phyloP scores from a whole-genome alignment of 2,888 invertebrate species.

The Papilio elwesi region DNA sequence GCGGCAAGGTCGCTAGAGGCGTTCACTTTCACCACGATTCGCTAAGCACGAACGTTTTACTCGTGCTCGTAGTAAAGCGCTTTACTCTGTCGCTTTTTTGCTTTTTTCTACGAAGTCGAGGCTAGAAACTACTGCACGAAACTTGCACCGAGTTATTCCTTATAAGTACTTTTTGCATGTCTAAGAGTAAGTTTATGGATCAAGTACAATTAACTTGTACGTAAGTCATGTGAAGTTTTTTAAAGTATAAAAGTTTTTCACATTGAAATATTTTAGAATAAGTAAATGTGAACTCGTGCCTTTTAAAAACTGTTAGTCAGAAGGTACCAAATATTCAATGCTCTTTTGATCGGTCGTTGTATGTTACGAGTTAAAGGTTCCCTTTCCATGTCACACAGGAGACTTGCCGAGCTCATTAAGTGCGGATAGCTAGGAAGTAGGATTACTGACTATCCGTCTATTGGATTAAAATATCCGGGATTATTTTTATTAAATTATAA shows the following conservation, averaged over 20 bases:
- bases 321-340: too few relatives aligned
- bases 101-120: slow-evolving; percentile 43
- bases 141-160: slow-evolving; percentile 16
- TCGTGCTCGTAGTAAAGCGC: slow-evolving; percentile 48
- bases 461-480: background rate
- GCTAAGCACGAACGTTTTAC: slow-evolving; percentile 56
- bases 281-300: too few relatives aligned
- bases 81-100: slow-evolving; percentile 40
- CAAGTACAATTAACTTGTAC: slow-evolving; percentile 14
- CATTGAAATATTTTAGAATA: background rate
- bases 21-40: slow-evolving; percentile 72
- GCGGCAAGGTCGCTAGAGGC: slow-evolving; percentile 68
- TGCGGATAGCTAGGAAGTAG: too few relatives aligned
- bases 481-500: background rate
- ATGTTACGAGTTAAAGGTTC: too few relatives aligned
- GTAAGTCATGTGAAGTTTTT: slow-evolving; percentile 7
- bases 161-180: slow-evolving; percentile 19
- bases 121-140: slow-evolving; percentile 23
- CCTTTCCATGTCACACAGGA: too few relatives aligned
- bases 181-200: slow-evolving; percentile 19
- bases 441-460: background rate
- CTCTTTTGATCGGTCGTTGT: too few relatives aligned
- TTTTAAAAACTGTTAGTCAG: too few relatives aligned
- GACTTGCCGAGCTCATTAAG: too few relatives aligned
- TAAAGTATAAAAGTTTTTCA: background rate